Evolutionary conservation across 1,140 invertebrate genomes (phyloP).

Genomic region (Dysdera silvatica): DNA sequence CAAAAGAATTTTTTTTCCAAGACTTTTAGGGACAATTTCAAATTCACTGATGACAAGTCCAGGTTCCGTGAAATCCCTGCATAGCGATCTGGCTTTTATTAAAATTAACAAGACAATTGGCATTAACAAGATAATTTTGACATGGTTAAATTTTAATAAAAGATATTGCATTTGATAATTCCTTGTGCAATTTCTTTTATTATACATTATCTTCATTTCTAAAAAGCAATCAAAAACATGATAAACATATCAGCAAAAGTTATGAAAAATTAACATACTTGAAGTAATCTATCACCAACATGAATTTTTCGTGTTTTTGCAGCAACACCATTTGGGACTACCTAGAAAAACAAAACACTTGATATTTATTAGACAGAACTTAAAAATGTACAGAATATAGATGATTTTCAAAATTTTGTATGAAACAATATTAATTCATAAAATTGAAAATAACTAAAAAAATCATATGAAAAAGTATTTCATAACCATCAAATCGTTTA

Average conservation of each 20-base stretch:
- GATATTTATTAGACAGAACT: not conserved
- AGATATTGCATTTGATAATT: not conserved
- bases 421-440: no score
- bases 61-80: no score
- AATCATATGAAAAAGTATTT: no score
- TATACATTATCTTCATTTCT: not conserved
- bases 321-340: conserved; percentile 87
- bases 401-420: no score
- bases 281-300: conserved; percentile 90
- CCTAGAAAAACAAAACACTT: conserved; percentile 50
- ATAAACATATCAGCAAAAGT: conserved; percentile 81
- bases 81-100: no score
- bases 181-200: not conserved
- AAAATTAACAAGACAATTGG: not conserved
- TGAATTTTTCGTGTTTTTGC: conserved; percentile 78
- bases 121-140: not conserved
- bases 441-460: no score
- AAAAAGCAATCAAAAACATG: conserved; percentile 54
- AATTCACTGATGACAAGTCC: no score
- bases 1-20: no score
- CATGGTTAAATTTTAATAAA: not conserved
- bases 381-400: no score
- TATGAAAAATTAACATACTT: conserved; percentile 73
- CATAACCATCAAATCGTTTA: no score
- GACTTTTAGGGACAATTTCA: no score